Evolutionary conservation across 2,113 vertebrate species (phyloP).

Genomic region (Chiloscyllium plagiosum): DNA sequence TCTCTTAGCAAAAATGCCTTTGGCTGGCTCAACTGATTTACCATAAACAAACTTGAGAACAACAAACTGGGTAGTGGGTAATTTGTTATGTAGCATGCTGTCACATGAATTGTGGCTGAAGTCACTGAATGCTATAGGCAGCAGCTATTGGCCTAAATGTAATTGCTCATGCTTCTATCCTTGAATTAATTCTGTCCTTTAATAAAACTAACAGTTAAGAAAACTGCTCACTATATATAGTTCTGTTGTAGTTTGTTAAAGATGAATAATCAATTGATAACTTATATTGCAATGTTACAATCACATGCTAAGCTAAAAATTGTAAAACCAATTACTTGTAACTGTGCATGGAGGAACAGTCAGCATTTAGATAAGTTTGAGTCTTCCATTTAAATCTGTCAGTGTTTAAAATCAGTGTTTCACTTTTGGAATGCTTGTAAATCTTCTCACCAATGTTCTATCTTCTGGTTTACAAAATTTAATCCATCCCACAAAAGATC

Average conservation of each 20-base stretch:
- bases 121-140: not conserved
- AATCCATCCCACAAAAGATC: not conserved
- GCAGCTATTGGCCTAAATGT: conserved; percentile 9
- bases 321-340: not conserved
- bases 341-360: not conserved
- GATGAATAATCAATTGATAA: not conserved
- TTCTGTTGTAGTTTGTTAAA: not conserved
- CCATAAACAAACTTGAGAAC: not conserved
- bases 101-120: not conserved
- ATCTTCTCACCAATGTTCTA: not conserved
- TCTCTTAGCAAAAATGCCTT: not conserved
- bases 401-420: not conserved
- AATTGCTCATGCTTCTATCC: not conserved
- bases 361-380: not conserved
- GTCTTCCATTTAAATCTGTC: not conserved
- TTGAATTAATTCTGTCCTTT: not conserved
- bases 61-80: not conserved
- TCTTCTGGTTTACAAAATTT: not conserved
- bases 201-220: not conserved
- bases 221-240: not conserved
- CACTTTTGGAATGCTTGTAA: not conserved
- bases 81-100: not conserved
- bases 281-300: not conserved
- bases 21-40: not conserved
- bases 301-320: not conserved